Evolutionary conservation across 2,113 vertebrate genomes (phyloP), one percentile per base, ranked within the genome.

Genomic region (Tragelaphus imberbis): DNA sequence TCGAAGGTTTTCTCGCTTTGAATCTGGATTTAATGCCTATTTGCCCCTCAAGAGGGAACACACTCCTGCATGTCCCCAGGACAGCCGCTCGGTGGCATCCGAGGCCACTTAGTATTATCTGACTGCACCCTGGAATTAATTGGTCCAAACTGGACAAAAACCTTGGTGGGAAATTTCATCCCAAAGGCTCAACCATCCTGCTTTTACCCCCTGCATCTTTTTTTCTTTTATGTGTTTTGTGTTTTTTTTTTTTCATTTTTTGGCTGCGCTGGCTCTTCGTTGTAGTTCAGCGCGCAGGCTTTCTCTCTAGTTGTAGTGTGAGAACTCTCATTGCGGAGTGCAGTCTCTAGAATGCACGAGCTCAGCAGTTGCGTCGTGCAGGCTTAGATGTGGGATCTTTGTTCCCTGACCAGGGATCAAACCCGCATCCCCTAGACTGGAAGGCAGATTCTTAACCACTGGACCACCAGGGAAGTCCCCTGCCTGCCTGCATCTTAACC

Each of bases 1-100:
- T 55, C 0, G 1, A 13, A 47, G 81, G 13, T 6, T 10, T 49
- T 7, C 16, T 77, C 3, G 0, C 82, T 21, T 7, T 2, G 12
- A 36, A 40, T 71, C 44, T 11, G 5, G 8, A 11, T 6, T 4
- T 28, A 3, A 79, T 1, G 25, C 91, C 25, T 7, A 71, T 23
- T 71, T 71, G 68, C n/a, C n/a, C 16, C 84, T 17, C 2, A 6
- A 6, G 14, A 36, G 71, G 53, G 30, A 19, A 33, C 40, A 33
- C 2, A 11, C 25, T 28, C 44, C 55, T 0, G 7, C 28, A 8
- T 0, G 6, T 84, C 36, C 53, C 65, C 40, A 14, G 40, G 53
- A 49, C 0, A 15, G 65, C 65, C 30, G 0, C 65, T 59, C 23
- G 33, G 53, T 86, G 91, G 65, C 53, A 5, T 19, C 23, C 0